A percentile compares a stretch with the other conserved stretches of the same genome.
Conservation (phyloP, 92 coral and sea anemone genomes). For the Palythoa caribaeorum region DNA sequence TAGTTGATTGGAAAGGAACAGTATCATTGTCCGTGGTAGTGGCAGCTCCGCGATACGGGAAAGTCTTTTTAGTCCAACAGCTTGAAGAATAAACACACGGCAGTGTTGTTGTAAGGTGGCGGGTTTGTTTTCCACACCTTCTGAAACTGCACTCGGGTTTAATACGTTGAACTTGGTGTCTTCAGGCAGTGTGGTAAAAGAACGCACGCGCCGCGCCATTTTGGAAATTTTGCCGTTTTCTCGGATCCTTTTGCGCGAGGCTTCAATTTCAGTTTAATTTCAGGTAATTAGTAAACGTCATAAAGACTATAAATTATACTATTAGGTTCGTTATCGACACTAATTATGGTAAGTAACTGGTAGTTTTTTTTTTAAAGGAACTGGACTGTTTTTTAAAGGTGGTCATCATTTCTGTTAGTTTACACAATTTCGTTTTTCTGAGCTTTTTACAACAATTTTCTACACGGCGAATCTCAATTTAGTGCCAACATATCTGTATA, state of each 20-base stretch:
- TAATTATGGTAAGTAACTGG: background rate
- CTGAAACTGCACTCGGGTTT: constrained; percentile 63
- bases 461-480: too few species aligned
- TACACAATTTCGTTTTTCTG: too few species aligned
- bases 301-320: background rate
- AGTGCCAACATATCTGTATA: too few species aligned
- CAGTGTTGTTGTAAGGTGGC: constrained; percentile 83
- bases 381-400: background rate
- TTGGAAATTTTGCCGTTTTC: background rate
- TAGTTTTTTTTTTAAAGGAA: background rate
- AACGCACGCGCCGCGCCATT: constrained; percentile 91
- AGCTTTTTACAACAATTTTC: too few species aligned
- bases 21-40: constrained; percentile 86
- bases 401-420: background rate
- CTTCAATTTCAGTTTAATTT: background rate
- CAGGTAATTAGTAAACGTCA: constrained; percentile 17
- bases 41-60: constrained; percentile 92
- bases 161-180: constrained; percentile 78
- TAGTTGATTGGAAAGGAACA: constrained; percentile 84
- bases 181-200: constrained; percentile 71
- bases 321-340: background rate
- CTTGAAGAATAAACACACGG: constrained; percentile 86
- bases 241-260: constrained; percentile 23
- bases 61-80: constrained; percentile 89
- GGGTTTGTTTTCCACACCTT: constrained; percentile 38